These are phyloP conservation scores for Suncus etruscus DNA, from an alignment of 2,113 vertebrate genomes.

Conservation along the genomic window DNA sequence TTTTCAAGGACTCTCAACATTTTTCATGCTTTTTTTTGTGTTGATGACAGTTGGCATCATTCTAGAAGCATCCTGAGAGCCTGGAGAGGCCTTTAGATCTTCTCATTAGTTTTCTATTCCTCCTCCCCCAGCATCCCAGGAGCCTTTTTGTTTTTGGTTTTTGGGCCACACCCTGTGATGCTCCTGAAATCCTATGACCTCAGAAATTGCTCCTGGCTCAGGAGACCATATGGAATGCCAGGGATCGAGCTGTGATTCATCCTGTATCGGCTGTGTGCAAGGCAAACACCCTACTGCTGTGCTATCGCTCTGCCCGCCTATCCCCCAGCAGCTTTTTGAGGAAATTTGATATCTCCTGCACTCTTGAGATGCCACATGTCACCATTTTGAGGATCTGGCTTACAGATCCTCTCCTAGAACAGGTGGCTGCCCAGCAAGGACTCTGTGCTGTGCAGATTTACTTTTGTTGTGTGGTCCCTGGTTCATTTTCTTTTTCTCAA, in stretches of 20 bases:
- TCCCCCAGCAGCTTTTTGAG: too few species aligned
- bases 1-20: constrained; percentile 27
- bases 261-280: too few species aligned
- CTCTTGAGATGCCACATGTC: not conserved
- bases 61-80: constrained; percentile 5
- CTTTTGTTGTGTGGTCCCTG: not conserved
- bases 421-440: not conserved
- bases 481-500: not conserved
- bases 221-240: too few species aligned
- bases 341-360: not conserved
- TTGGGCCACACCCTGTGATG: too few species aligned
- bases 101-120: not conserved
- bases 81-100: not conserved
- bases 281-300: too few species aligned
- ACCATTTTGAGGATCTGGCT: constrained; percentile 31
- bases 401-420: not conserved
- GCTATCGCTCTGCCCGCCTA: too few species aligned
- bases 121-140: constrained; percentile 26
- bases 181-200: too few species aligned
- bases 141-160: not conserved
- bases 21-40: constrained; percentile 9
- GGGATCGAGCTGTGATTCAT: too few species aligned
- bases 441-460: not conserved
- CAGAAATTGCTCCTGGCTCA: too few species aligned
- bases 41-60: not conserved